Conservation (phyloP, 2,113 vertebrate species). For the Arothron firmamentum region DNA sequence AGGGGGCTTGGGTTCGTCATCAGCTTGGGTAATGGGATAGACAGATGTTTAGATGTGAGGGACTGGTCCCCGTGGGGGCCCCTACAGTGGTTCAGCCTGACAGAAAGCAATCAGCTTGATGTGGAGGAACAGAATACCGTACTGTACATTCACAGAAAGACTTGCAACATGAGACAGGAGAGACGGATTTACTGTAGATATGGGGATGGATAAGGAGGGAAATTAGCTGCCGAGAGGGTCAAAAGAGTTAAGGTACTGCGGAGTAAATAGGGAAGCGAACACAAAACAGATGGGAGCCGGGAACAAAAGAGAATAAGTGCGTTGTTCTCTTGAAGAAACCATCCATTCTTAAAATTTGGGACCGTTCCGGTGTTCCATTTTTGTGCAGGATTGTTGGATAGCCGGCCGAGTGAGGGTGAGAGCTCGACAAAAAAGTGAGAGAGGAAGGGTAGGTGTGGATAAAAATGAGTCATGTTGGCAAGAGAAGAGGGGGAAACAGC, state of each 20-base stretch:
- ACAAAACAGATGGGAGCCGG: neutral
- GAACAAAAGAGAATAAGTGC: neutral
- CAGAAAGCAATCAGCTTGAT: conserved; percentile 74
- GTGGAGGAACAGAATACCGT: conserved; percentile 62
- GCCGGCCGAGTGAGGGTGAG: conserved; percentile 6
- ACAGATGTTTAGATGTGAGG: conserved; percentile 74
- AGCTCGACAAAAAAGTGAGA: conserved; percentile 12
- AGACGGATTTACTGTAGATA: conserved; percentile 58
- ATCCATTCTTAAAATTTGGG: conserved; percentile 9
- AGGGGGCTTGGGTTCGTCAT: conserved; percentile 45
- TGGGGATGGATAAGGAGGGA: conserved; percentile 54
- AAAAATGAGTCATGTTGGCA: conserved; percentile 66
- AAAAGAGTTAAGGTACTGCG: conserved; percentile 13
- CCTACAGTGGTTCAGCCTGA: conserved; percentile 48
- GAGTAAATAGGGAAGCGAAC: neutral
- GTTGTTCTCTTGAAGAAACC: neutral
- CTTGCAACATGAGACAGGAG: conserved; percentile 55
- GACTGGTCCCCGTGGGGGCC: conserved; percentile 37
- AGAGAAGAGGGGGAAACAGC: conserved; percentile 67
- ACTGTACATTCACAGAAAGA: conserved; percentile 56
- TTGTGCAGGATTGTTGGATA: conserved; percentile 3
- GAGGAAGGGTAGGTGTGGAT: conserved; percentile 4
- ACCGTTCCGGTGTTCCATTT: neutral
- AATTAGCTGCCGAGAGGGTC: conserved; percentile 34
- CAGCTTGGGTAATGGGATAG: conserved; percentile 65